Evolutionary conservation across 1,140 invertebrate genomes (phyloP).

Genomic region (Lethrus apterus): DNA sequence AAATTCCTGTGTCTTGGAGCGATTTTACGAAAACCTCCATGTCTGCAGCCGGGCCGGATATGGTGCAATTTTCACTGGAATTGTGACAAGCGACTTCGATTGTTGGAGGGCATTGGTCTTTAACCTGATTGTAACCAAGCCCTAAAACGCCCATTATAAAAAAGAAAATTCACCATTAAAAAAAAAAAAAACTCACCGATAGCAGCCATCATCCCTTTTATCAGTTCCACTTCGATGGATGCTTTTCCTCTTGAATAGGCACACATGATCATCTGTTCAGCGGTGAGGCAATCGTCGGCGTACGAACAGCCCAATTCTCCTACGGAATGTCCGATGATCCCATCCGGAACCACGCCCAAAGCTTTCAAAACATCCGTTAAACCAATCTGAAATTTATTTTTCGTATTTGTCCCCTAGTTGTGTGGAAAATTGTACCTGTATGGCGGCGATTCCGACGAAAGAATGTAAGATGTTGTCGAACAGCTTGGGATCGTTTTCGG

Average conservation of each 20-base stretch:
- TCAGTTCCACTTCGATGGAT: conserved; percentile 69
- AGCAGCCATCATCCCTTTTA: conserved; percentile 77
- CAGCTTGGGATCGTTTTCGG: conserved; percentile 59
- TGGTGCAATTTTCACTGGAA: conserved; percentile 71
- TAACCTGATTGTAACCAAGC: conserved; percentile 43
- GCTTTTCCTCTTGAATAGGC: conserved; percentile 81
- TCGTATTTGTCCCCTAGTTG: neutral
- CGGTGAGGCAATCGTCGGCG: conserved; percentile 77
- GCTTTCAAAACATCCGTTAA: conserved; percentile 69
- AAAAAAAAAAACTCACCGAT: too few relatives aligned
- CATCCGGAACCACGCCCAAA: conserved; percentile 70
- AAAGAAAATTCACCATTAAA: too few relatives aligned
- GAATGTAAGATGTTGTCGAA: conserved; percentile 80
- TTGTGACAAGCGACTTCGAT: conserved; percentile 85
- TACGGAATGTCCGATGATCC: conserved; percentile 82
- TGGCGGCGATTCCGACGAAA: conserved; percentile 85
- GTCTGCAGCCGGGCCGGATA: conserved; percentile 71
- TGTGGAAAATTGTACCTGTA: conserved; percentile 56
- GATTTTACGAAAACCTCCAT: conserved; percentile 63
- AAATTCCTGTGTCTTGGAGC: conserved; percentile 64
- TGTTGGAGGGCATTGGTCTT: conserved; percentile 52
- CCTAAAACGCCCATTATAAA: too few relatives aligned
- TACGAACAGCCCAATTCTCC: conserved; percentile 83
- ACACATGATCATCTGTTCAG: conserved; percentile 73
- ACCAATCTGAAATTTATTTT: conserved; percentile 64